Base-by-base conservation (phyloP, 2,113 vertebrate species). In the Nesoenas mayeri region DNA sequence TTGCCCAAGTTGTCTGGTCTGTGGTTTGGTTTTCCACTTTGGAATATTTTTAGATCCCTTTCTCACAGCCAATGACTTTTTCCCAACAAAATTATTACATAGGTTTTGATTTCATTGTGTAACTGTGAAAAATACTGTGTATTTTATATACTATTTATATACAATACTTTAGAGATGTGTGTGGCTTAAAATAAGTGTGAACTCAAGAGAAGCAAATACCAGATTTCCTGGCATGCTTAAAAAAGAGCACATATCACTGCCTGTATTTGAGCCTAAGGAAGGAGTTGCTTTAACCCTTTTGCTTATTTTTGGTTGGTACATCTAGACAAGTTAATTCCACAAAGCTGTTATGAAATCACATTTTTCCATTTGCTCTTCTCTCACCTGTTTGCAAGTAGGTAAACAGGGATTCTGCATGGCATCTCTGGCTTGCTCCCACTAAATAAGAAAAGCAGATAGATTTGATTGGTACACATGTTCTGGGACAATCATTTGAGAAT, bases 301-400 rank as follows among this genome's bases (percentile, higher is more conserved):
- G 18, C 26, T 62, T 60, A 18, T 50, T 71, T 89, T 75, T 85
- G 62, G 26, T 48, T 81, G 57, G 22, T 74, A 28, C 32, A 44
- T 47, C 17, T 38, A 74, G 56, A 47, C 2, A 5, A 64, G 47
- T 50, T 18, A 13, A 7, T 29, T 85, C 53, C 61, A 80, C 48
- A 44, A 51, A 87, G 28, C 16, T 44, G 26, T 51, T 40, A 26
- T 21, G 47, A 79, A 93, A 64, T 1, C 28, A 31, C 7, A 1
- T 56, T 77, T 89, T 53, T 6, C 65, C 38, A 50, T 64, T 66
- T 50, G 48, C 29, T 83, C 29, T 57, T 42, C 60, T 79, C 93
- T 97, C 62, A 98, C 97, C 97, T 93, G 89, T 65, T 56, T 96
- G 96, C 94, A 98, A 90, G 95, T 74, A 97, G 85, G 61, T 83